Evolutionary conservation across 2,113 vertebrate species (phyloP), one percentile per base, ranked within the genome.

Genomic region (Ochotona curzoniae): DNA sequence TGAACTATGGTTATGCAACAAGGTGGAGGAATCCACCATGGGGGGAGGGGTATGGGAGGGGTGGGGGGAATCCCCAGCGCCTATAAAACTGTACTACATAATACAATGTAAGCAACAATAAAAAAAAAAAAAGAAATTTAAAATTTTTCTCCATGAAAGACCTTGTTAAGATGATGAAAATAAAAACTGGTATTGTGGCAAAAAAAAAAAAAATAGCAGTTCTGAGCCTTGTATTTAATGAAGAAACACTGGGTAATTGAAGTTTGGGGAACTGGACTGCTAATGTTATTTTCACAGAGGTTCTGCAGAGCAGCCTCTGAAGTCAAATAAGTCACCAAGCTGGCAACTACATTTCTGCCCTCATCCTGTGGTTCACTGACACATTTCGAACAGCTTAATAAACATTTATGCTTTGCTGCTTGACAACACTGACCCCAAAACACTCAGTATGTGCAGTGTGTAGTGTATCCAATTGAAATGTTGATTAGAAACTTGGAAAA

Each of bases 401-500:
- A 97, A 78, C 85, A 57, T 18, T 91, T 95, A 67, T 94, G 95
- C 91, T 95, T 95, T 95, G 83, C 6, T 92, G 38, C 47, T 97
- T 97, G 97, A 94, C 95, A 97, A 96, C 79, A 96, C 0, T 63
- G 87, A 97, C 83, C 83, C 87, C 94, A 93, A 97, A 97, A 97
- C 97, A 98, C 97, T 98, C 97, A 98, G 91, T 93, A 96, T 97
- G 93, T 69, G 89, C 78, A 1, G 7, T 49, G 12, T 69, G 89
- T 80, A 1, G 7, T 49, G 12, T 91, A 96, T 89, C 97, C 95
- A 97, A 71, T 7, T 81, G 88, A 96, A 98, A 96, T 95, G 95
- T 93, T 98, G 97, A 97, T 96, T 96, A 94, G 93, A 97, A 94
- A 96, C 73, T 35, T 74, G 69, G 89, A 97, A 96, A 98, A 97